These are phyloP conservation scores for Eupithecia subfuscata DNA, from an alignment of 2,888 invertebrate genomes.

Conservation along the genomic window DNA sequence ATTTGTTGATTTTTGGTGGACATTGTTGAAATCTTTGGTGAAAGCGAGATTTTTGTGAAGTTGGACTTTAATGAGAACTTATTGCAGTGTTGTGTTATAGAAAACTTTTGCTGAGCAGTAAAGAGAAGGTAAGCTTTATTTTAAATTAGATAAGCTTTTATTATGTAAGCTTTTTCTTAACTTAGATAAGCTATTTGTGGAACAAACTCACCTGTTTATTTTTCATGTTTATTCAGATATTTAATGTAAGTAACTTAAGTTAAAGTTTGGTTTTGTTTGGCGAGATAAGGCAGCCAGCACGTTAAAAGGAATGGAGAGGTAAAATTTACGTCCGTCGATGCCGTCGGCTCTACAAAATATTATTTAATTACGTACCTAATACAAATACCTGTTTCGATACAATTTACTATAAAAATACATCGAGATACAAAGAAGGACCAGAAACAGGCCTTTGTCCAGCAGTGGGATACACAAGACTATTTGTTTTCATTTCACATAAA, in stretches of 20 bases:
- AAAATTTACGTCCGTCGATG: not conserved
- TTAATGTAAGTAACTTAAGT: not conserved
- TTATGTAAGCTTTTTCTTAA: constrained; percentile 44
- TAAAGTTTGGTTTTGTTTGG: not conserved
- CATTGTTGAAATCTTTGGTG: constrained; percentile 45
- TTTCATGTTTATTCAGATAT: not conserved
- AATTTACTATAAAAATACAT: not conserved
- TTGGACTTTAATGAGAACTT: constrained; percentile 52
- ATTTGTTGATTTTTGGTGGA: constrained; percentile 51
- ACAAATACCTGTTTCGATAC: not conserved
- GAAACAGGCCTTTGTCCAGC: not conserved
- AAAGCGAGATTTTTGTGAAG: constrained; percentile 53
- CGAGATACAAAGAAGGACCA: not conserved
- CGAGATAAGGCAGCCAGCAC: not conserved
- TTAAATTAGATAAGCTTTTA: not conserved
- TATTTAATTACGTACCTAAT: not conserved
- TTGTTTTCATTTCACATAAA: not conserved
- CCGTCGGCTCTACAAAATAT: not conserved
- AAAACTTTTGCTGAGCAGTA: constrained; percentile 42
- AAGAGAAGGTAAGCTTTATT: constrained; percentile 52
- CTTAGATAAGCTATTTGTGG: not conserved
- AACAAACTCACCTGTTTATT: not conserved
- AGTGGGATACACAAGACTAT: not conserved
- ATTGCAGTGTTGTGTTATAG: constrained; percentile 58
- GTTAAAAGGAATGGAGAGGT: not conserved